Conservation (phyloP, 2,888 invertebrate genomes). For the Pheosia tremula region DNA sequence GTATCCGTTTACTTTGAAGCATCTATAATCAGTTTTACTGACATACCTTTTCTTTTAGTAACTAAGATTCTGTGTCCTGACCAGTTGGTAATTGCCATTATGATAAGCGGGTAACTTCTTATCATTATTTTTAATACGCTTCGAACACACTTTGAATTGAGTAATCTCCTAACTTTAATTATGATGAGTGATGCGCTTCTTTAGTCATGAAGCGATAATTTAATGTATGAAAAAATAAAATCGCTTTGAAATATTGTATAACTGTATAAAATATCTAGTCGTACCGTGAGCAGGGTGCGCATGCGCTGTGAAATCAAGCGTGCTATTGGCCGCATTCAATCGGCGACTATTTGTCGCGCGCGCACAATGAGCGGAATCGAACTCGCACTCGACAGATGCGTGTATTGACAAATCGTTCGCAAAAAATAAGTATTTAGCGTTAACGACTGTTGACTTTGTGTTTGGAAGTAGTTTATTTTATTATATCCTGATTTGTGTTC, state of each 20-base stretch:
- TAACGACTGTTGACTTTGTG: slow-evolving; percentile 17
- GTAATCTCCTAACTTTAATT: too few species aligned
- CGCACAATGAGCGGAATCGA: slow-evolving; percentile 40
- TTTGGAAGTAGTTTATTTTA: slow-evolving; percentile 7
- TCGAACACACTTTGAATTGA: too few species aligned
- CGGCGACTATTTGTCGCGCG: slow-evolving; percentile 50
- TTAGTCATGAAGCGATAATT: too few species aligned
- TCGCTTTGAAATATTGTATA: slow-evolving; percentile 1
- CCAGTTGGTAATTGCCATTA: too few species aligned
- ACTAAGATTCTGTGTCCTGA: too few species aligned
- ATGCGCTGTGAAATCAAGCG: slow-evolving; percentile 31
- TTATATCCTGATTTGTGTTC: background rate
- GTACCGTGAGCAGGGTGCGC: slow-evolving; percentile 20
- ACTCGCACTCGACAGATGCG: slow-evolving; percentile 52
- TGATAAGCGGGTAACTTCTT: too few species aligned
- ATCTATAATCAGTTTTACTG: too few species aligned
- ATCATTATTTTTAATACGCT: too few species aligned
- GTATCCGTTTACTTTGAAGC: too few species aligned
- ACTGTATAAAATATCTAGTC: slow-evolving; percentile 11
- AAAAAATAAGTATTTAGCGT: slow-evolving; percentile 44
- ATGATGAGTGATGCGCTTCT: too few species aligned
- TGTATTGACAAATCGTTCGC: slow-evolving; percentile 42
- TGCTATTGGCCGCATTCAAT: slow-evolving; percentile 43
- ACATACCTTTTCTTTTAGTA: too few species aligned
- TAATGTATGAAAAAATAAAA: background rate